Evolutionary conservation across 2,113 vertebrate species (phyloP).

Genomic region (Phaetusa simplex): DNA sequence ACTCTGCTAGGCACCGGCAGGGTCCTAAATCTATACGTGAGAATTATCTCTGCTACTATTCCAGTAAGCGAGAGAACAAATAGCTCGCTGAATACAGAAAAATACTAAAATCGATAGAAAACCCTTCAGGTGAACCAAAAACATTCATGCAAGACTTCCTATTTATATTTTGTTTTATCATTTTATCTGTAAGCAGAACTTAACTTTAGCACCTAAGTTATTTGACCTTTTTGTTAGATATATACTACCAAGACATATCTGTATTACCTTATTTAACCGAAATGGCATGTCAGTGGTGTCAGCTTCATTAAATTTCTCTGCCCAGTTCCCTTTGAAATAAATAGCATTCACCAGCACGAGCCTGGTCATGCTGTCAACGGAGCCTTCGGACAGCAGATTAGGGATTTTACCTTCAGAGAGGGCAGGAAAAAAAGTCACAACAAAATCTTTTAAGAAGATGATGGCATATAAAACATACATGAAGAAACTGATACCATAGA

Average conservation of each 20-base stretch:
- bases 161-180: not conserved
- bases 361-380: constrained; percentile 73
- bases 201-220: not conserved
- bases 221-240: not conserved
- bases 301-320: constrained; percentile 72
- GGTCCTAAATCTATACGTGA: not conserved
- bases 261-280: constrained; percentile 79
- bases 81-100: not conserved
- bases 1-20: not conserved
- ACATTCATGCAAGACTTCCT: not conserved
- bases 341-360: constrained; percentile 90
- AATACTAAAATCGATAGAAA: not conserved
- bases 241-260: rapidly evolving
- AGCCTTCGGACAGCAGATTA: constrained; percentile 78
- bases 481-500: not conserved
- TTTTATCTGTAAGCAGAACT: not conserved
- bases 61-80: not conserved
- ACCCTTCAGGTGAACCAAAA: not conserved
- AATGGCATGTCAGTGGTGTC: constrained; percentile 80
- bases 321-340: constrained; percentile 94
- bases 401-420: constrained; percentile 86
- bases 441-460: not conserved
- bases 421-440: not conserved
- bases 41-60: not conserved
- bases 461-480: not conserved